These are phyloP conservation scores for Anthopleura sola DNA, from an alignment of 64 coral and sea anemone species.

Conservation along the genomic window DNA sequence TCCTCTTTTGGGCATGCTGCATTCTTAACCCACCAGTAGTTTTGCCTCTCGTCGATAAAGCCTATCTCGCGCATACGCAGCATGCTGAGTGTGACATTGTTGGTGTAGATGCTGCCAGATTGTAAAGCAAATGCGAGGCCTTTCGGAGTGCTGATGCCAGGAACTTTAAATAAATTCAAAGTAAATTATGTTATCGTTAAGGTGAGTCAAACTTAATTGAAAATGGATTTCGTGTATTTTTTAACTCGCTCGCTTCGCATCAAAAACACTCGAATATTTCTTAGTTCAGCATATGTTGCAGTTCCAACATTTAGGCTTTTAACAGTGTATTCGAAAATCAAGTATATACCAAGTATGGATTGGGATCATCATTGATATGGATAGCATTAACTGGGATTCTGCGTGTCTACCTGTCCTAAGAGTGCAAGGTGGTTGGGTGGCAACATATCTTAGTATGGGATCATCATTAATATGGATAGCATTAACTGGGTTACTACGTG, in stretches of 20 bases:
- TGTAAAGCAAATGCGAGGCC: slow-evolving; percentile 3
- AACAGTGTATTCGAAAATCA: too few species aligned
- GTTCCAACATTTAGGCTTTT: too few species aligned
- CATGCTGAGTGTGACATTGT: not conserved
- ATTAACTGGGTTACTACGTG: not conserved
- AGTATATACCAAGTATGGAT: too few species aligned
- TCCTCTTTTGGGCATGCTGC: not conserved
- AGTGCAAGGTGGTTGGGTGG: slow-evolving; percentile 21
- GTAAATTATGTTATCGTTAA: too few species aligned
- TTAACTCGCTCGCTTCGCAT: too few species aligned
- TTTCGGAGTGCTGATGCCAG: slow-evolving; percentile 12
- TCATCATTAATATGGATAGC: slow-evolving; percentile 18
- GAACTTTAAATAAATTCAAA: not conserved
- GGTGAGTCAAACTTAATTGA: too few species aligned
- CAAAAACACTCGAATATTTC: too few species aligned
- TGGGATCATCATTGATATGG: slow-evolving; percentile 13
- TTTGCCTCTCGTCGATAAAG: not conserved
- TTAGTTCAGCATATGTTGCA: too few species aligned
- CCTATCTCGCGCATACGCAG: slow-evolving; percentile 13
- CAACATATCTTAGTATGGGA: slow-evolving; percentile 19
- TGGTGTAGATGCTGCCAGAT: slow-evolving; percentile 5
- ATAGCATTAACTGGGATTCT: not conserved
- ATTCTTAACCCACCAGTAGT: not conserved
- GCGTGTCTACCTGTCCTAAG: slow-evolving; percentile 7
- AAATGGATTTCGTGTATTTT: too few species aligned